These are phyloP conservation scores for Ichneumon xanthorius DNA, from an alignment of 2,888 invertebrate species.

Conservation along the genomic window DNA sequence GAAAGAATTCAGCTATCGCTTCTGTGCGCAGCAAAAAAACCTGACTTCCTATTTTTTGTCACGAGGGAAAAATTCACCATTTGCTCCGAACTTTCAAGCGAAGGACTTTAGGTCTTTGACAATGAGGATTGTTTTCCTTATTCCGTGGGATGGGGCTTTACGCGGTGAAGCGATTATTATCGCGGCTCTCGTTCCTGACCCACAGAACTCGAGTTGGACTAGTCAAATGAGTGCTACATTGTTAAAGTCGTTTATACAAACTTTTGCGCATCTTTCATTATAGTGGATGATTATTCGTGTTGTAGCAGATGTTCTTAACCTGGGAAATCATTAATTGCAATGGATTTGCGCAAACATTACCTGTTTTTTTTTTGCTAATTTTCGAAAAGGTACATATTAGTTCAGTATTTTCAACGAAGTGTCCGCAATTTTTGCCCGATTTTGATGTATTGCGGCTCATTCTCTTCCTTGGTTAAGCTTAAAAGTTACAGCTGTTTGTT, in stretches of 20 bases:
- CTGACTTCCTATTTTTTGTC: not conserved
- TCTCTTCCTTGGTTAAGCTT: too few species aligned
- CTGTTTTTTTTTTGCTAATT: not conserved
- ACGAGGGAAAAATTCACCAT: not conserved
- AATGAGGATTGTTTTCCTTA: slow-evolving; percentile 11
- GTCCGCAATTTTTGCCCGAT: not conserved
- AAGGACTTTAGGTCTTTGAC: not conserved
- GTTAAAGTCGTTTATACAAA: too few species aligned
- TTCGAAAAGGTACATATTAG: not conserved
- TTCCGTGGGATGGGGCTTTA: slow-evolving; percentile 8
- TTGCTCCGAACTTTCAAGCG: not conserved
- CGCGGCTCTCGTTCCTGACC: slow-evolving; percentile 2
- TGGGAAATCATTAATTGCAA: too few species aligned
- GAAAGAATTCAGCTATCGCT: not conserved
- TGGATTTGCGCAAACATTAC: too few species aligned
- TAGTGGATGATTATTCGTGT: too few species aligned
- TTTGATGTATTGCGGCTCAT: too few species aligned
- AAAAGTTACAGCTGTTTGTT: too few species aligned
- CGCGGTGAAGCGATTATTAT: slow-evolving; percentile 12
- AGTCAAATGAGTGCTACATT: too few species aligned
- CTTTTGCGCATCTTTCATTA: too few species aligned
- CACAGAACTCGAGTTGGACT: not conserved
- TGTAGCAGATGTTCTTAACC: too few species aligned
- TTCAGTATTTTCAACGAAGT: too few species aligned
- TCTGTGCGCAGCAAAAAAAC: not conserved